Percentiles rank a stretch among this genome's conserved stretches.
These are phyloP conservation scores for Cetonia aurata DNA, from an alignment of 2,888 invertebrate genomes.

Conservation along the genomic window DNA sequence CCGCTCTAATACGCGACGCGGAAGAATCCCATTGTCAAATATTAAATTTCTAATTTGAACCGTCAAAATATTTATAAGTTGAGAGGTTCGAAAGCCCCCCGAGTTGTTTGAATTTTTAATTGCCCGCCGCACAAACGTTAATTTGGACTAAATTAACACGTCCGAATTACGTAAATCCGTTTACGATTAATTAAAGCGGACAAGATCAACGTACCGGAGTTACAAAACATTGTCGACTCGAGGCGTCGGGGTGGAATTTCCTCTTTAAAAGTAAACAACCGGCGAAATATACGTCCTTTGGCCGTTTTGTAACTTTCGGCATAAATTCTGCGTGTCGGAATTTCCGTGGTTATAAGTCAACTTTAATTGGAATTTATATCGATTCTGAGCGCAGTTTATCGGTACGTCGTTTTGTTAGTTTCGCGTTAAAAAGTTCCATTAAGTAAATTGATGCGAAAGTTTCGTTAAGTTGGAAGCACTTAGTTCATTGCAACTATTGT, in stretches of 20 bases:
- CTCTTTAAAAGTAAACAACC: slow-evolving; percentile 14
- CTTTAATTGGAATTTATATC: slow-evolving; percentile 38
- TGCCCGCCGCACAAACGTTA: too few species aligned
- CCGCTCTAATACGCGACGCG: background rate
- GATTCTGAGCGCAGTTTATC: slow-evolving; percentile 33
- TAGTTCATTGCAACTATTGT: slow-evolving; percentile 11
- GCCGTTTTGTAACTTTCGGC: slow-evolving; percentile 6
- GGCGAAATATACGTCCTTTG: background rate
- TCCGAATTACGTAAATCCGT: too few species aligned
- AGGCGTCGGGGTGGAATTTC: background rate
- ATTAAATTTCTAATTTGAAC: slow-evolving; percentile 2
- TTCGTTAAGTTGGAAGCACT: slow-evolving; percentile 5
- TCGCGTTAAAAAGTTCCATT: slow-evolving; percentile 33
- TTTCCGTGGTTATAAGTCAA: slow-evolving; percentile 22
- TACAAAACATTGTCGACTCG: background rate
- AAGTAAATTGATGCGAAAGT: slow-evolving; percentile 21
- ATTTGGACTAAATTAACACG: too few species aligned
- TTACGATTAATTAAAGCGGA: too few species aligned
- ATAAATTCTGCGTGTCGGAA: slow-evolving; percentile 27
- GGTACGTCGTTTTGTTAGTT: slow-evolving; percentile 25
- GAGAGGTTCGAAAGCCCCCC: too few species aligned
- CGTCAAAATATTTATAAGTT: background rate
- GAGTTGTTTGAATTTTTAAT: too few species aligned
- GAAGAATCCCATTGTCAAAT: background rate
- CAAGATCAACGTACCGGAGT: background rate